Evolutionary conservation across 1,140 invertebrate genomes (phyloP).

Genomic region (Drosophila auraria): DNA sequence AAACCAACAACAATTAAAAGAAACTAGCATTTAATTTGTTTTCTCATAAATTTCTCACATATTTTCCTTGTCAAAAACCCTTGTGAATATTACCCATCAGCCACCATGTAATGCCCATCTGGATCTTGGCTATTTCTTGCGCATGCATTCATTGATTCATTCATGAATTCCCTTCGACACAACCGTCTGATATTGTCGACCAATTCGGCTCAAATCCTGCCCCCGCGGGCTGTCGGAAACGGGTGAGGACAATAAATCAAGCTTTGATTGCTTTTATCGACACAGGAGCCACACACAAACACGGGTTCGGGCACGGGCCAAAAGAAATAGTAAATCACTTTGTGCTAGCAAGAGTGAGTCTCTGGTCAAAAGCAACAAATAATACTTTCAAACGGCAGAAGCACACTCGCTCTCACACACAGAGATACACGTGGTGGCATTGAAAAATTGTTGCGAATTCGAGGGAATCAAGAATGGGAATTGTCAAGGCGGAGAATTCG

Average conservation of each 20-base stretch:
- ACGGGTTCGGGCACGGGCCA: conserved; percentile 3
- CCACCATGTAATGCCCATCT: background rate
- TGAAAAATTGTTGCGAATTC: conserved; percentile 48
- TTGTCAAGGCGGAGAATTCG: conserved; percentile 35
- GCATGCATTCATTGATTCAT: conserved; percentile 26
- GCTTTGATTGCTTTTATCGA: conserved; percentile 63
- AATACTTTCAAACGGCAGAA: conserved; percentile 30
- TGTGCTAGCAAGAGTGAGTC: conserved; percentile 13
- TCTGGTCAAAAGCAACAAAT: conserved; percentile 46
- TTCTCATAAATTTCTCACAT: background rate
- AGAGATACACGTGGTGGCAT: conserved; percentile 18
- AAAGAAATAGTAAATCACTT: conserved; percentile 53
- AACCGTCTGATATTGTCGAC: conserved; percentile 6
- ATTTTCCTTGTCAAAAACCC: background rate
- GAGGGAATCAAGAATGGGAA: conserved; percentile 27
- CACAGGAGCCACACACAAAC: conserved; percentile 37
- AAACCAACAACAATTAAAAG: too few species aligned
- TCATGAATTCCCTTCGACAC: conserved; percentile 3
- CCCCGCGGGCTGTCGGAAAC: conserved; percentile 26
- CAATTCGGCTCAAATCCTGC: conserved; percentile 24
- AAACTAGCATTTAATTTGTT: background rate
- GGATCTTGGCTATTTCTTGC: background rate
- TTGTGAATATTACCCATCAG: conserved; percentile 2
- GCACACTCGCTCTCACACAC: conserved; percentile 18
- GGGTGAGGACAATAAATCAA: conserved; percentile 54